Evolutionary conservation across 2,888 invertebrate species (phyloP), one percentile per base, ranked within the genome.

Genomic region (Lycocerus yunnanus): DNA sequence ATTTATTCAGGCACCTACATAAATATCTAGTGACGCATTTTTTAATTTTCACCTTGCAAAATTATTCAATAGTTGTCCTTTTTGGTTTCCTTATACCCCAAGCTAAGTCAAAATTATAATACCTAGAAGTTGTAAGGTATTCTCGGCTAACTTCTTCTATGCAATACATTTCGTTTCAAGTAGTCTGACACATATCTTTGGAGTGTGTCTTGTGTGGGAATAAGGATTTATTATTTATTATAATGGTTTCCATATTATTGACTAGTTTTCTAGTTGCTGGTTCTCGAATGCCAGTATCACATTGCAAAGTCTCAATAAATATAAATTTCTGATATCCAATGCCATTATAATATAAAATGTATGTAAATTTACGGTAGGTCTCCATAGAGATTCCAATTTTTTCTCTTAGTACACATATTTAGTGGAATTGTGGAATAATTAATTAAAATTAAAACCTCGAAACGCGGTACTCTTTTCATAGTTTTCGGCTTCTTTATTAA

Each of bases 1-100:
- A 65, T 67, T 67, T 15, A 71, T 4, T 6, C 43, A 13, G 61
- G 58, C 72, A 69, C 72, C 72, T 68, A 73, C 72, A 65, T 73
- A 69, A 73, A 73, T 58, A 61, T 72, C 27, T 68, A 65, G 72
- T 73, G 72, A 73, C 72, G 68, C 60, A 65, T 73, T 73, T 73
- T 73, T 73, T 66, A 14, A 43, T 58, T 68, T 72, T 73, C 58
- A 73, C 69, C 73, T 73, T 68, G 68, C 58, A 27, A 15, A 27
- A n/a, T 43, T n/a, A 8, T 43, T 43, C n/a, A n/a, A 43, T n/a
- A n/a, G 43, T 43, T 11, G 24, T 24, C n/a, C 8, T 43, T 43
- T 43, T 43, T 43, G 43, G 43, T 43, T 43, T 43, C 43, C 43
- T 43, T 43, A n/a, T 43, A 43, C 43, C 43, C 43, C 43, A 43